Evolutionary conservation across 2,113 vertebrate species (phyloP), one percentile per base, ranked within the genome.

Genomic region (Noturus placidus): DNA sequence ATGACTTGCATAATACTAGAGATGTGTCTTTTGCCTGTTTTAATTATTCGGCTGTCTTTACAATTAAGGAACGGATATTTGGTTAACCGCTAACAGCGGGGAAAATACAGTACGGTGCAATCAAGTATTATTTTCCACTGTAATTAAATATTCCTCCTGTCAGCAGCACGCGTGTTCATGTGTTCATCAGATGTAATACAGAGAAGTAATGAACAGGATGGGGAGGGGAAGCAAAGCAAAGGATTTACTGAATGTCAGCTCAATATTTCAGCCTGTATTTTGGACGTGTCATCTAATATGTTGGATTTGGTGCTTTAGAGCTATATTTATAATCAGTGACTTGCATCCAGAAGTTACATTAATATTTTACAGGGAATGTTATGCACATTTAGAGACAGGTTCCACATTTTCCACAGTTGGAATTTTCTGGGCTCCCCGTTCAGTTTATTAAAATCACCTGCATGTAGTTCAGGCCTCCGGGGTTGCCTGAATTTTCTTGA

Each of bases 71-170:
- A 54, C 15, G 35, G 56, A 42, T 42, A 82, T 61, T 61, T 11
- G 20, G 20, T 61, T 82, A 82, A 61, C 79, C 20, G 11, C 56
- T 15, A 61, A 61, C 0, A 81, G 79, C 25, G 11, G 33, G 35
- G 8, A 50, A 42, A 84, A 57, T 82, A 82, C 15, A 22, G 56
- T 42, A 82, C 7, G 33, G 33, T 42, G 79, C 13, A 61, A 20
- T 61, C 10, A 61, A 61, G 33, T 33, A 27, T 38, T 35, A 82
- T 42, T 82, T 82, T 82, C 56, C 56, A 82, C 33, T 76, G 79
- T 61, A 61, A 61, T 82, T 61, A 61, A 82, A 82, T 61, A 33
- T 61, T 61, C 56, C 56, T 61, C 9, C 57, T 61, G 52, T 61
- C 79, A 27, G 33, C 79, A 61, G 54, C 6, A 22, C 30, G 13